Evolutionary conservation across 2,888 invertebrate species (phyloP).

Genomic region (Gymnoscelis rufifasciata): DNA sequence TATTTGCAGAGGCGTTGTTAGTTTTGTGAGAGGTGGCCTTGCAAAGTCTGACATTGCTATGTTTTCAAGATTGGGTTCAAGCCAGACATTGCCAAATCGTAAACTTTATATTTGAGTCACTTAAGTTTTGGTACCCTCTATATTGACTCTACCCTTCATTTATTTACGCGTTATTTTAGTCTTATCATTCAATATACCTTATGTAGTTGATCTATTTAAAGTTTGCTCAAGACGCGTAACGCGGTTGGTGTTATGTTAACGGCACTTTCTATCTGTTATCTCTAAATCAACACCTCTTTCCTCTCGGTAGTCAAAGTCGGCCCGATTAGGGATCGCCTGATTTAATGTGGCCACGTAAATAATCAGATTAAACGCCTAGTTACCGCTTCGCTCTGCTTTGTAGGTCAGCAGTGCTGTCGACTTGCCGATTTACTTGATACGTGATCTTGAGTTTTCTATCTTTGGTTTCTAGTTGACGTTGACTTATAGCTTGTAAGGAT

Average conservation of each 20-base stretch:
- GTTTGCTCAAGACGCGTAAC: conserved; percentile 67
- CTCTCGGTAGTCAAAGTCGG: conserved; percentile 56
- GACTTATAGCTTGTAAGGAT: conserved; percentile 27
- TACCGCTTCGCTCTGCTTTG: conserved; percentile 38
- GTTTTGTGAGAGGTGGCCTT: conserved; percentile 64
- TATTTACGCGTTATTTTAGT: no score
- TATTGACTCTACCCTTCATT: no score
- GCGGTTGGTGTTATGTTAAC: conserved; percentile 63
- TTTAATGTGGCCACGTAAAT: conserved; percentile 55
- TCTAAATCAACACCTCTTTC: conserved; percentile 55
- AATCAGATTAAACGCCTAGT: conserved; percentile 52
- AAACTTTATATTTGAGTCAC: no score
- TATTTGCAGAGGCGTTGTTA: conserved; percentile 50
- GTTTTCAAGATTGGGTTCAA: conserved; percentile 50
- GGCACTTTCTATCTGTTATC: conserved; percentile 72
- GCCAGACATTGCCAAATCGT: conserved; percentile 45
- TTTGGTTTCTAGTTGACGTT: conserved; percentile 28
- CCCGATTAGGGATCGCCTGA: conserved; percentile 52
- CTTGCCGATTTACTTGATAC: conserved; percentile 27
- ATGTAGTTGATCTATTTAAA: conserved; percentile 47
- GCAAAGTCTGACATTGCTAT: conserved; percentile 55
- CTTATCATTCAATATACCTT: background rate
- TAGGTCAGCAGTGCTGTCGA: conserved; percentile 39
- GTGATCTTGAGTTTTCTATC: conserved; percentile 25
- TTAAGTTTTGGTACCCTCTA: no score